These are phyloP conservation scores for Lates calcarifer DNA, from an alignment of 2,113 vertebrate genomes.

Conservation along the genomic window DNA sequence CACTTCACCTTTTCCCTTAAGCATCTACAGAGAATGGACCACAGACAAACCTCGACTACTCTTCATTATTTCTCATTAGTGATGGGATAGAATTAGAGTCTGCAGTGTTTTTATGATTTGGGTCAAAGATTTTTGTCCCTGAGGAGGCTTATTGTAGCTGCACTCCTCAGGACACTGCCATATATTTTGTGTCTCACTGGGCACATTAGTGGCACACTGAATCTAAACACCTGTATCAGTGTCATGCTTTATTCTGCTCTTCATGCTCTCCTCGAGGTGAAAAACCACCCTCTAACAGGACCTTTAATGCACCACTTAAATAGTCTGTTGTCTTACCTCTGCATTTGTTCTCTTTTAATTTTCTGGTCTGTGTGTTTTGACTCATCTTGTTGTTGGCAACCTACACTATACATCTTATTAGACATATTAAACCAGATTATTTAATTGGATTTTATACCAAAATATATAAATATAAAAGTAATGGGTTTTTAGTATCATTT, in stretches of 20 bases:
- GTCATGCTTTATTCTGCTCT: constrained; percentile 17
- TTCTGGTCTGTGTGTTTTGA: background rate
- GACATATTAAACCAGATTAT: background rate
- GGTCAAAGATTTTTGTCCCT: constrained; percentile 45
- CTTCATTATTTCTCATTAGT: constrained; percentile 51
- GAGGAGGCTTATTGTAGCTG: constrained; percentile 5
- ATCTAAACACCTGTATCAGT: constrained; percentile 12
- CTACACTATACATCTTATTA: background rate
- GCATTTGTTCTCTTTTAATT: background rate
- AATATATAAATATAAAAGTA: background rate
- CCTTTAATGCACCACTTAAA: background rate
- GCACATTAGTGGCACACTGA: constrained; percentile 10
- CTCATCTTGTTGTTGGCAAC: background rate
- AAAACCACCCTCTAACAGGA: background rate
- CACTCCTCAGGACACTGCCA: constrained; percentile 10
- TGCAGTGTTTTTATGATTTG: constrained; percentile 18
- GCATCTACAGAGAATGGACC: constrained; percentile 2
- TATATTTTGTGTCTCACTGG: constrained; percentile 8
- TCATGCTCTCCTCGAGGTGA: background rate
- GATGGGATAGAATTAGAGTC: background rate
- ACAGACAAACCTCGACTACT: constrained; percentile 10
- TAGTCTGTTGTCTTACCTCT: background rate
- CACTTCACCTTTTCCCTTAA: constrained; percentile 18
- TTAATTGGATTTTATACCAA: background rate
- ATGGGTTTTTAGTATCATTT: background rate